Conservation (phyloP, 2,797 vertebrate genomes). For the Danionella dracula region DNA sequence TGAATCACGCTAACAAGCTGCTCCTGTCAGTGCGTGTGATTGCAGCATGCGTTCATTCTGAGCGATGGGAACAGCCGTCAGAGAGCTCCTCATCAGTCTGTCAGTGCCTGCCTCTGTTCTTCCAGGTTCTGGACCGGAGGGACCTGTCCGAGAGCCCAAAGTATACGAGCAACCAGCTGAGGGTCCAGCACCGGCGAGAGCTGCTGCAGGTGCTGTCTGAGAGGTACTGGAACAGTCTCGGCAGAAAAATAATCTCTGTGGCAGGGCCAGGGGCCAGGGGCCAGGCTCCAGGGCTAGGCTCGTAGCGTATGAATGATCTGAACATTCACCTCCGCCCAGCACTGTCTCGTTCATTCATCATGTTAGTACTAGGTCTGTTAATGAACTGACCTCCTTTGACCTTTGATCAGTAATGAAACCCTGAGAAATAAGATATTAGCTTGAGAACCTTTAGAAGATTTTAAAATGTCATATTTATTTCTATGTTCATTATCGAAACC, state of each 20-base stretch:
- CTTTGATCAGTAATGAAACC: too few relatives aligned
- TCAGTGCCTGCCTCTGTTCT: conserved; percentile 38
- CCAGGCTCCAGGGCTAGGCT: too few relatives aligned
- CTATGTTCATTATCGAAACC: too few relatives aligned
- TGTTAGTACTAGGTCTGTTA: too few relatives aligned
- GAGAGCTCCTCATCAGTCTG: conserved; percentile 5
- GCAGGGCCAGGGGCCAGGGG: too few relatives aligned
- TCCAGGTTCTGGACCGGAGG: conserved; percentile 77
- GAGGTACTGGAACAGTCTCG: conserved; percentile 68
- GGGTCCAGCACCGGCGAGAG: conserved; percentile 81
- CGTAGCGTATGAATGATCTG: too few relatives aligned
- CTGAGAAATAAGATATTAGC: too few relatives aligned
- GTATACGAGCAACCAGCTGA: conserved; percentile 82
- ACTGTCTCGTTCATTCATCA: too few relatives aligned
- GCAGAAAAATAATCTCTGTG: background rate
- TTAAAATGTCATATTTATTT: too few relatives aligned
- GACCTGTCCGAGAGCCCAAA: conserved; percentile 69
- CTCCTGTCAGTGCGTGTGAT: conserved; percentile 2
- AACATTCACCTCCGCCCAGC: too few relatives aligned
- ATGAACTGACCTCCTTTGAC: too few relatives aligned
- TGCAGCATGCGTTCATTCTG: background rate
- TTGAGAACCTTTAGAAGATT: too few relatives aligned
- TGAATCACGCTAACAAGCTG: background rate
- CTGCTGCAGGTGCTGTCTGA: conserved; percentile 67
- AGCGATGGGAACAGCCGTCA: background rate